Conservation (phyloP, 2,113 vertebrate species). For the Dasyurus viverrinus region DNA sequence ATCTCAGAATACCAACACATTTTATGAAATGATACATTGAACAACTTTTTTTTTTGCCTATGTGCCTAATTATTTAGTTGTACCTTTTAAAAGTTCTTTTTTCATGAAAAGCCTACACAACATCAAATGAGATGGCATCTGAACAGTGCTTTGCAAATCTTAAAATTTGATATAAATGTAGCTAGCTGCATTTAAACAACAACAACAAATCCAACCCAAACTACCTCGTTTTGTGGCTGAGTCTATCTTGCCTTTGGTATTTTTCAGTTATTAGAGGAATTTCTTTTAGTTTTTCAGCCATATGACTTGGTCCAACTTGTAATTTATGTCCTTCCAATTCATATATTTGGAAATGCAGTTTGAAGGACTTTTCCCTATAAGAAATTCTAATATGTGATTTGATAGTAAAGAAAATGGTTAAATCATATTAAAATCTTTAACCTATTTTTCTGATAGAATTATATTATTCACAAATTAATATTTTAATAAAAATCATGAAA, state of each 20-base stretch:
- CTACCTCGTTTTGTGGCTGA: constrained; percentile 5
- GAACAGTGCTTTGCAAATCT: constrained; percentile 12
- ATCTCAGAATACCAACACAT: too few relatives aligned
- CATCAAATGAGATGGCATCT: background rate
- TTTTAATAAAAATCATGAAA: constrained; percentile 59
- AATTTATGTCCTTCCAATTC: constrained; percentile 27
- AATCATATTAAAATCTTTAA: constrained; percentile 25
- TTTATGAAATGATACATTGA: background rate
- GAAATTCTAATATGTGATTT: constrained; percentile 48
- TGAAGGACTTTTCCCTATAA: background rate
- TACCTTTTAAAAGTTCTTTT: background rate
- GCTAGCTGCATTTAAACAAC: background rate
- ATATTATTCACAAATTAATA: constrained; percentile 45
- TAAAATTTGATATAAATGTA: background rate
- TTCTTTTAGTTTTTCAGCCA: constrained; percentile 13
- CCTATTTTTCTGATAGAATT: constrained; percentile 40
- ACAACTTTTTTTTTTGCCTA: background rate
- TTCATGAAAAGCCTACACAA: background rate
- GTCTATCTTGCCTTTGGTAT: background rate
- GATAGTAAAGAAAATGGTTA: constrained; percentile 16
- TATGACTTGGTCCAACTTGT: background rate
- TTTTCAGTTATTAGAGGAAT: constrained; percentile 38
- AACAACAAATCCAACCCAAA: background rate
- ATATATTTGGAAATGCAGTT: background rate
- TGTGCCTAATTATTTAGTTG: background rate